Conservation (phyloP, 1,140 invertebrate species). For the Tenebrio molitor region DNA sequence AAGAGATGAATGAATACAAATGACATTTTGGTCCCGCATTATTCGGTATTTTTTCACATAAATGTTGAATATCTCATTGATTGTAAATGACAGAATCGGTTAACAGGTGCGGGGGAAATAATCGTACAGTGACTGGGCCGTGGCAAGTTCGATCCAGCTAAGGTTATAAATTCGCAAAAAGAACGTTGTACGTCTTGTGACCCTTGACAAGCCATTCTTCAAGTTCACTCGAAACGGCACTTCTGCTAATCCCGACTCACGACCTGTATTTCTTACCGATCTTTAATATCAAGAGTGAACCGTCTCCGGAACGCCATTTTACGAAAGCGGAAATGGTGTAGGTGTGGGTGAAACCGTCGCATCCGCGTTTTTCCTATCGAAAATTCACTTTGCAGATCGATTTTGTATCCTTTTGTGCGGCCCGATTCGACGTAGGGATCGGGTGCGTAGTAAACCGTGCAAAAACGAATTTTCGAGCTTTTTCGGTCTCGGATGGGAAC, state of each 20-base stretch:
- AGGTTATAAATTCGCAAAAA: background rate
- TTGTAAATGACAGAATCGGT: no score
- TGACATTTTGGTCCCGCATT: no score
- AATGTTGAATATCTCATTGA: no score
- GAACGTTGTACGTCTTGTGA: conserved; percentile 2
- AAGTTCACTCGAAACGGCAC: conserved; percentile 25
- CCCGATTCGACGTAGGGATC: no score
- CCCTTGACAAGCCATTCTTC: conserved; percentile 23
- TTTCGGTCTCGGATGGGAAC: conserved; percentile 12
- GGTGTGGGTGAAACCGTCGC: background rate
- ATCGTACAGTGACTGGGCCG: no score
- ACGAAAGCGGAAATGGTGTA: conserved; percentile 10
- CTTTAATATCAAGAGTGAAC: conserved; percentile 23
- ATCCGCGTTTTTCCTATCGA: background rate
- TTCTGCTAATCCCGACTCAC: conserved; percentile 27
- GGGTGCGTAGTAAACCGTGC: no score
- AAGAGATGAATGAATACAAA: no score
- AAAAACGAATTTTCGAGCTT: background rate
- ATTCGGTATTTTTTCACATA: no score
- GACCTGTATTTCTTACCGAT: conserved; percentile 23
- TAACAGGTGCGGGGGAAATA: no score
- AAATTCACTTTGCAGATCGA: conserved; percentile 8
- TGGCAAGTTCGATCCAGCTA: background rate
- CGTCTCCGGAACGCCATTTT: conserved; percentile 17
- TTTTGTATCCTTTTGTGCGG: background rate